Evolutionary conservation across 2,797 vertebrate genomes (phyloP), one percentile per base, ranked within the genome.

Genomic region (Acanthurus leucopareius): DNA sequence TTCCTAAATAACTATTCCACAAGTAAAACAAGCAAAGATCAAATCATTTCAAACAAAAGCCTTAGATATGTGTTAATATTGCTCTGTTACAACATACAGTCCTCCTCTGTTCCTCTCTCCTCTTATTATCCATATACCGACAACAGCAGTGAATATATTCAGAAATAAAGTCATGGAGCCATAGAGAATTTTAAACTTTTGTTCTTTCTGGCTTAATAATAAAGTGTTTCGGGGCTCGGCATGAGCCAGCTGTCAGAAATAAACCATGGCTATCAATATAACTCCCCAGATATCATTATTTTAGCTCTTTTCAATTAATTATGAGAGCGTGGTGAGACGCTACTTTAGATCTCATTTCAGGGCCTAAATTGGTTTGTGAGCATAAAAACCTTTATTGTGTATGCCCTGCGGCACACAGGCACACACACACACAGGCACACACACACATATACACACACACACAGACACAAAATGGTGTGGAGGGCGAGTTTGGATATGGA

Each of bases 301-400:
- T 94, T 90, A 93, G 91, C 88, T 91, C 69, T 91, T 91, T 94
- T 93, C 91, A 93, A 94, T 94, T 94, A 93, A 94, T 94, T 92
- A 93, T 88, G 86, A 82, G 84, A 92, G 90, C 84, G 61, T 91
- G 83, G 87, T 91, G 90, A 88, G 91, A 88, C 67, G 86, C 84
- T 88, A 79, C 88, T 94, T 92, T 91, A 89, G 92, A 94, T 94
- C 93, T 94, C 90, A 94, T 94, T 94, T 94, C 92, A 93, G 84
- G 91, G 77, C 83, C 69, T 88, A 92, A 94, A 94, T 94, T 94
- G 91, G 91, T 93, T 94, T 92, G 89, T 81, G 88, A 92, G 92
- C 90, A 89, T 90, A 91, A 93, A 92, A 92, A 83, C 82, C 82
- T 85, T 92, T 89, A 91, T 88, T 92, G 88, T 89, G 85, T 79